Base-by-base conservation (phyloP, 2,888 invertebrate genomes). In the Euzophera pinguis region DNA sequence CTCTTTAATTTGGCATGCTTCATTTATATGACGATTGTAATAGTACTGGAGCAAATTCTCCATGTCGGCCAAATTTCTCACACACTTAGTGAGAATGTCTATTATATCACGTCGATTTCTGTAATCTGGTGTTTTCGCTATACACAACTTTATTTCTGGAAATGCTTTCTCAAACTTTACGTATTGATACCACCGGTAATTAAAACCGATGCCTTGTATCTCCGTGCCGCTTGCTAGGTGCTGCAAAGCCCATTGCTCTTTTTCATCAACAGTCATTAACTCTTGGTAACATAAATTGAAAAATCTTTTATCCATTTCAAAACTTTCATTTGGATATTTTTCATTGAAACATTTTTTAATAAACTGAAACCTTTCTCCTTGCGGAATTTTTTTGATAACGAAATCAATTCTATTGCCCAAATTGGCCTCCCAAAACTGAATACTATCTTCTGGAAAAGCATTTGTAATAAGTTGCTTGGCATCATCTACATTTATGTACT, bases 151-250 rank as follows among this genome's bases (percentile, higher is more conserved):
- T 3, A 84, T 68, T 53, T 65, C 68, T 22, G 39, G 51, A 41
- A 81, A 75, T 35, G 82, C 71, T 41, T 63, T 68, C 14, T 71
- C 64, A 52, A 73, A 84, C n/a, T 53, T 69, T 0, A 83, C 62
- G 63, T 73, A 83, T 55, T 70, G 60, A 51, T 77, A 84, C 79
- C 78, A 84, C 4, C 58, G 39, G 53, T 67, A 82, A 57, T 76
- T 70, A 32, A 63, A 59, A 10, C 70, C 71, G 16, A 37, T 54
- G 2, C 75, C 77, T 10, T 75, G 53, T 27, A 75, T 49, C 50
- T 78, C 80, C 29, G 62, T 57, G 32, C 63, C 63, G 50, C 61
- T 67, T 34, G 71, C 65, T 50, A 82, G 57, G 34, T 83, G 71
- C 16, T 58, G 54, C 13, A 79, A 55, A n/a, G 81, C 80, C 82